Percentiles rank a stretch among this genome's conserved stretches.
These are phyloP conservation scores for Malurus cyaneus DNA, from an alignment of 2,113 vertebrate genomes.

Conservation along the genomic window DNA sequence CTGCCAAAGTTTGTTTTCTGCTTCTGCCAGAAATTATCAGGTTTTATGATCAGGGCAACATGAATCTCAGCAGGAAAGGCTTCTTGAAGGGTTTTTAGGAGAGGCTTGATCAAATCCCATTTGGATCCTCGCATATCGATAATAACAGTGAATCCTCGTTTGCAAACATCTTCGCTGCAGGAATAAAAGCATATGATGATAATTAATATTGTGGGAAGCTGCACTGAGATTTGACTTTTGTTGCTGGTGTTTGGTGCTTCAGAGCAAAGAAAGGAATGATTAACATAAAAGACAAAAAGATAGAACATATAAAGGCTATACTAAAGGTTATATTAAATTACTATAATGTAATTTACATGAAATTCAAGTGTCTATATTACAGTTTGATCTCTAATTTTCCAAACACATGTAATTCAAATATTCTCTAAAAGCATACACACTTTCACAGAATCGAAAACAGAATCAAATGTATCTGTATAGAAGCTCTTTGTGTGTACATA, in stretches of 20 bases:
- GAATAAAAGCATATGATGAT: constrained; percentile 39
- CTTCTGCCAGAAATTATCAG: constrained; percentile 99
- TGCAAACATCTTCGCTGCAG: constrained; percentile 94
- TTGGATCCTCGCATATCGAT: constrained; percentile 99
- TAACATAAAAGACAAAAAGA: neutral
- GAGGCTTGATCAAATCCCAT: constrained; percentile 98
- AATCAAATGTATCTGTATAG: neutral
- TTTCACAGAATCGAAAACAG: neutral
- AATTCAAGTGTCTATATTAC: neutral
- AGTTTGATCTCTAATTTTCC: neutral
- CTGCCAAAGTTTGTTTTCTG: constrained; percentile 99
- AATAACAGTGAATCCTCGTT: constrained; percentile 97
- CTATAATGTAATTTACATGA: neutral
- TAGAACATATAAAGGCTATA: neutral
- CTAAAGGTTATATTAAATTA: neutral
- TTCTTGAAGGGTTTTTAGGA: constrained; percentile 97
- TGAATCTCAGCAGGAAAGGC: constrained; percentile 95
- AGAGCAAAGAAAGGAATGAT: neutral
- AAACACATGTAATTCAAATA: neutral
- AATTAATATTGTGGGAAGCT: constrained; percentile 5
- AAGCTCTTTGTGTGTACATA: neutral
- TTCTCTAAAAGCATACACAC: neutral
- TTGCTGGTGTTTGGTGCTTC: neutral
- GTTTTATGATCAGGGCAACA: constrained; percentile 98
- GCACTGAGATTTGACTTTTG: neutral